Conservation (phyloP, 2,888 invertebrate genomes). For the Aplocera efformata region DNA sequence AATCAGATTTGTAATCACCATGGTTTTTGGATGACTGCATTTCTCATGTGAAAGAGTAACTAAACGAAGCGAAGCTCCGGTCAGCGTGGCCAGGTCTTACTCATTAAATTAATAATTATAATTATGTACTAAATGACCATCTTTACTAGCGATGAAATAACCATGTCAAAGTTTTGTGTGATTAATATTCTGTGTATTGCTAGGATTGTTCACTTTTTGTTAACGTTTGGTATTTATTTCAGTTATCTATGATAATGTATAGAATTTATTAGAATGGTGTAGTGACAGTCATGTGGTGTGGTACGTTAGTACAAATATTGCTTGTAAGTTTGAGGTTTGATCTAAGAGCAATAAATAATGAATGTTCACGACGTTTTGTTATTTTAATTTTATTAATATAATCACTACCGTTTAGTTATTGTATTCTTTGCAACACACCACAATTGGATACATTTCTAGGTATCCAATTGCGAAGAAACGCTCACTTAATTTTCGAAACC, state of each 20-base stretch:
- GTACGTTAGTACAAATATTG: conserved; percentile 75
- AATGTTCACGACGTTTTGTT: conserved; percentile 51
- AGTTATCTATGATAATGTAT: conserved; percentile 32
- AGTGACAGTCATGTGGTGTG: conserved; percentile 59
- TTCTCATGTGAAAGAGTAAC: too few species aligned
- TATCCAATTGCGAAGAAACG: too few species aligned
- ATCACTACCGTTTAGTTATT: conserved; percentile 11
- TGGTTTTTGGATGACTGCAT: too few species aligned
- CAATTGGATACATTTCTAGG: too few species aligned
- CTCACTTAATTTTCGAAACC: too few species aligned
- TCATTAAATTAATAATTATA: too few species aligned
- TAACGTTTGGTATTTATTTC: conserved; percentile 38
- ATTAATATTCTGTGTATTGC: conserved; percentile 18
- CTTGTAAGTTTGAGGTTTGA: conserved; percentile 66
- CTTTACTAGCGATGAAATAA: too few species aligned
- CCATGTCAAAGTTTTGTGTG: conserved; percentile 16
- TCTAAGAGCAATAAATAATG: conserved; percentile 72
- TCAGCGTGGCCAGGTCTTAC: too few species aligned
- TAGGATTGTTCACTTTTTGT: conserved; percentile 31
- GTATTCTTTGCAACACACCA: too few species aligned
- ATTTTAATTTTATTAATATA: conserved; percentile 11
- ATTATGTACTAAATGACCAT: too few species aligned
- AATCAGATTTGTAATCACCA: too few species aligned
- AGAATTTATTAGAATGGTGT: conserved; percentile 34
- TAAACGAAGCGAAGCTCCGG: too few species aligned